phyloP scores from a whole-genome alignment of 2,888 invertebrate genomes.

The Galeruca laticollis region DNA sequence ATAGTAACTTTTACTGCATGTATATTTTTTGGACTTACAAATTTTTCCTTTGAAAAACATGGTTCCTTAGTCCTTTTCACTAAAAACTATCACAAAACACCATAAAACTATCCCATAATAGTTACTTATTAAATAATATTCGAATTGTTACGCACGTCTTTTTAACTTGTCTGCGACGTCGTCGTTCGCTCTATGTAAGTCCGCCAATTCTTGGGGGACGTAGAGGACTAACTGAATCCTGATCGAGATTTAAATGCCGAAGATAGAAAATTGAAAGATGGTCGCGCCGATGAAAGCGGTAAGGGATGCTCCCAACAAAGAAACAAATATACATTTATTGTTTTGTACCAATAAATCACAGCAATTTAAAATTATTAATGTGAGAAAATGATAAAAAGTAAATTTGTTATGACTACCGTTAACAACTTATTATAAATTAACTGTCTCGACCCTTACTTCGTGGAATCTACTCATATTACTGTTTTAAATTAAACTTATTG shows the following conservation, averaged over 20 bases:
- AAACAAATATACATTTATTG: no score
- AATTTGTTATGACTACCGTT: no score
- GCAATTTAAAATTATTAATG: no score
- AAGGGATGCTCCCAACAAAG: constrained; percentile 3
- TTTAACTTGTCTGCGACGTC: not conserved
- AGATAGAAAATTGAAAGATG: constrained; percentile 17
- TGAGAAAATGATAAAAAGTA: no score
- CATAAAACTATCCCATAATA: not conserved
- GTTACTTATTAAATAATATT: not conserved
- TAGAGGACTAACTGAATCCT: constrained; percentile 27
- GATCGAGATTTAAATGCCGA: constrained; percentile 19
- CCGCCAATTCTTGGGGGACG: constrained; percentile 20
- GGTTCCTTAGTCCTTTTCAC: not conserved
- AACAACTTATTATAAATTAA: no score
- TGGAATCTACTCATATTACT: no score
- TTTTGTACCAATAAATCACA: no score
- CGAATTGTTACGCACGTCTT: not conserved
- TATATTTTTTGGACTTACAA: not conserved
- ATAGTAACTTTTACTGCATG: no score
- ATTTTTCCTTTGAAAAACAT: not conserved
- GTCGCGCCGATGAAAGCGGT: constrained; percentile 14
- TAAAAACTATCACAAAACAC: not conserved
- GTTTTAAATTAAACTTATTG: no score
- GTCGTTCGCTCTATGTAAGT: not conserved
- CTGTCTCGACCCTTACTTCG: no score